Conservation (phyloP, 2,797 vertebrate species). For the Scolopax rusticola region DNA sequence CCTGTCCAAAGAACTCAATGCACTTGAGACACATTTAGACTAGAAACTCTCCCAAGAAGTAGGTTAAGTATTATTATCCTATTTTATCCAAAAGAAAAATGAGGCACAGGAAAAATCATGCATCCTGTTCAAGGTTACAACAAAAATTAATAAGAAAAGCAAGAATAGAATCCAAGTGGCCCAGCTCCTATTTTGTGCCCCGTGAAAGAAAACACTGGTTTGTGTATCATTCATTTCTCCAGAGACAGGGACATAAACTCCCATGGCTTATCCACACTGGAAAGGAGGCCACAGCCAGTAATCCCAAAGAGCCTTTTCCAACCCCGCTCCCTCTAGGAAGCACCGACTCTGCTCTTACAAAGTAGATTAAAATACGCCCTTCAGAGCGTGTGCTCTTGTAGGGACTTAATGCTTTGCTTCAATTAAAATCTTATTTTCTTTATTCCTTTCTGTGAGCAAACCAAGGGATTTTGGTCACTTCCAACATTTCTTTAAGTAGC, state of each 20-base stretch:
- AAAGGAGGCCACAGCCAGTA: neutral
- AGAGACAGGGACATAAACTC: neutral
- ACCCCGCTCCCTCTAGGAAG: neutral
- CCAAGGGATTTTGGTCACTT: neutral
- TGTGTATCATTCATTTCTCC: neutral
- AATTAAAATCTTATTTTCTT: neutral
- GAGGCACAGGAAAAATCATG: neutral
- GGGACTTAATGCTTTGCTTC: neutral
- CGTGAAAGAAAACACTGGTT: neutral
- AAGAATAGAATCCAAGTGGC: conserved; percentile 1
- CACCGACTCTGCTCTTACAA: neutral
- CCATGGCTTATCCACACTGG: neutral
- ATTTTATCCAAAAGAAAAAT: neutral
- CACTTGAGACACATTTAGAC: conserved; percentile 53
- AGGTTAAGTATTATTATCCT: conserved; percentile 44
- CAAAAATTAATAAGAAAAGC: neutral
- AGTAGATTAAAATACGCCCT: neutral
- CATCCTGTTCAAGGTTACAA: conserved; percentile 21
- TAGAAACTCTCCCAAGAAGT: conserved; percentile 29
- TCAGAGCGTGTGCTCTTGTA: neutral
- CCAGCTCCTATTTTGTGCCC: neutral
- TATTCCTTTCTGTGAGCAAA: neutral
- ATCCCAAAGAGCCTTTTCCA: neutral
- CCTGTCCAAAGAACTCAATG: conserved; percentile 37
- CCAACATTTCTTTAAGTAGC: neutral